Base-by-base conservation (phyloP, 2,888 invertebrate genomes). In the Tinea trinotella region DNA sequence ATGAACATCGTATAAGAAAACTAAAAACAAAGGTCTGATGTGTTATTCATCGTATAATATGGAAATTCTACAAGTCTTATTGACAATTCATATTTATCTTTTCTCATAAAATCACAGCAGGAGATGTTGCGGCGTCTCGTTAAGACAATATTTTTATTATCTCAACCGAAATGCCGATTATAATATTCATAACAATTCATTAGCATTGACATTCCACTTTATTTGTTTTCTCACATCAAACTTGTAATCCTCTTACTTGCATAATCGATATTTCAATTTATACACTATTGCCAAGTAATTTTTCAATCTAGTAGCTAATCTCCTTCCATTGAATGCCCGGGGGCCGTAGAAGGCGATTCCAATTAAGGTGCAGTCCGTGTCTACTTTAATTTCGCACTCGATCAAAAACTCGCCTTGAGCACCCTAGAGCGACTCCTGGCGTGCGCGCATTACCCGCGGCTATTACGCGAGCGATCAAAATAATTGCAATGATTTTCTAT, bases 91-190 rank as follows among this genome's bases (percentile, higher is more conserved):
- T 24, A 53, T 53, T 20, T 74, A 76, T 80, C 77, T 77, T 76
- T 76, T 79, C 80, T 81, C 74, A 71, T 75, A 70, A 71, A 72
- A 67, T 71, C 76, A 58, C 84, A 80, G 83, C 83, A 76, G 83
- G 83, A 40, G 53, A 67, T 58, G 67, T 66, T 63, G 63, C 60
- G 63, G 65, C 63, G 67, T 68, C 75, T 83, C 75, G 77, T 80
- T 81, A 78, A 72, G 72, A 70, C 71, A 73, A 70, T 74, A 76
- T 79, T 81, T 50, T 81, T 83, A 83, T 81, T 75, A 79, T 79
- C 76, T 78, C 74, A 66, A 67, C 68, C 71, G 72, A 76, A 78
- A 82, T 80, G 69, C 69, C 68, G 73, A 78, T 78, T 77, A 74
- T 74, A 76, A 76, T 79, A 78, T 79, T 76, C 74, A 75, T 71